These are phyloP conservation scores for Papilio gigon DNA, from an alignment of 2,888 invertebrate genomes.

Conservation along the genomic window DNA sequence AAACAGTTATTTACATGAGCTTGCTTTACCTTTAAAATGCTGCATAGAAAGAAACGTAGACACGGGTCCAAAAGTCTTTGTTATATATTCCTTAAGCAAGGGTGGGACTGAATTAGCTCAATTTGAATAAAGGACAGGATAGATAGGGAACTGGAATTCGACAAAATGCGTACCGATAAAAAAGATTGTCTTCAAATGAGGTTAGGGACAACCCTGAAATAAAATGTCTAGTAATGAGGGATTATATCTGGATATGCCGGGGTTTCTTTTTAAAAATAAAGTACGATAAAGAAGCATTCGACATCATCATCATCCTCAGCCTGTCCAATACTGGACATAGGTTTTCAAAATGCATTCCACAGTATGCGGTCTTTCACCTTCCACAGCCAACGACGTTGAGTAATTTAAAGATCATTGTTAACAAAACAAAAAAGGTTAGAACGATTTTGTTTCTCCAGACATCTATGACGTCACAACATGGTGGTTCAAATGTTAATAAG, in stretches of 20 bases:
- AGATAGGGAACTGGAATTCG: conserved; percentile 20
- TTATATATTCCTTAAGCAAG: conserved; percentile 19
- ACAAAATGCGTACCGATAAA: conserved; percentile 21
- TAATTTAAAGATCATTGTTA: not conserved
- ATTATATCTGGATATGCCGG: not conserved
- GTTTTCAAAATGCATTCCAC: no score
- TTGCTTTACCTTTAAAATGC: conserved; percentile 14
- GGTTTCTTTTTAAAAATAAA: not conserved
- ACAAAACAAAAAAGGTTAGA: not conserved
- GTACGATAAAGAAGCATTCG: no score
- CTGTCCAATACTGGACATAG: no score
- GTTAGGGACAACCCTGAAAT: conserved; percentile 19
- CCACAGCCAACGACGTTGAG: no score
- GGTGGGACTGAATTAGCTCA: conserved; percentile 24
- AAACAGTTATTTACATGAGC: not conserved
- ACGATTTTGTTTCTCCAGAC: not conserved
- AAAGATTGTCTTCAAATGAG: conserved; percentile 19
- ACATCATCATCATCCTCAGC: no score
- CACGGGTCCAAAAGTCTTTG: conserved; percentile 3
- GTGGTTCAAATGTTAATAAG: not conserved
- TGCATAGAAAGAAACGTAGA: not conserved
- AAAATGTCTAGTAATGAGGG: conserved; percentile 2
- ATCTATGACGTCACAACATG: not conserved
- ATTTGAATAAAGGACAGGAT: conserved; percentile 29
- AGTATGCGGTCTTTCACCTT: no score